These are phyloP conservation scores for Apaloderma vittatum DNA, from an alignment of 2,113 vertebrate species.

Conservation along the genomic window DNA sequence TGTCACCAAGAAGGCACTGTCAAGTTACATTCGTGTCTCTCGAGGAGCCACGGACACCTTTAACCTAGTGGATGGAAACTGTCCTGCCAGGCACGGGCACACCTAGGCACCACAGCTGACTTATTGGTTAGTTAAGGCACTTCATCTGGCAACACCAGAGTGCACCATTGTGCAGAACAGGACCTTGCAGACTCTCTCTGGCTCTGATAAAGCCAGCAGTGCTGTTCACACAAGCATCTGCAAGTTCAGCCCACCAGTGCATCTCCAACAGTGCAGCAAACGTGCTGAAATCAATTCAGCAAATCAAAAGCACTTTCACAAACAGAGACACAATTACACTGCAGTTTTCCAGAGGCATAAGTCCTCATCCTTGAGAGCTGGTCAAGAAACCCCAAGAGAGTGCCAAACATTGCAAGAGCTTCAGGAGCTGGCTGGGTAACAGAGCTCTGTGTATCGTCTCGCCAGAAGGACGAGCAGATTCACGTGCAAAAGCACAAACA, in stretches of 20 bases:
- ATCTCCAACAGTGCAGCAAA: not conserved
- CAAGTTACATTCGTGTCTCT: not conserved
- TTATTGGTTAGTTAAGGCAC: not conserved
- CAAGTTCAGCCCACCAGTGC: not conserved
- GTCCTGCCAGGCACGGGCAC: not conserved
- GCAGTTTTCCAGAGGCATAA: not conserved
- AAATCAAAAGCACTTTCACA: not conserved
- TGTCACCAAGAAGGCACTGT: not conserved
- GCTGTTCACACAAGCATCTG: not conserved
- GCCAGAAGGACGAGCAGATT: not conserved
- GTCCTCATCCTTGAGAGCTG: not conserved
- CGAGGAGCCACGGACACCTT: not conserved
- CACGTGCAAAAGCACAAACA: not conserved
- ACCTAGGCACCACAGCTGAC: not conserved
- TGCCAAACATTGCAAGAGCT: not conserved
- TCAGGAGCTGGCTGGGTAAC: not conserved
- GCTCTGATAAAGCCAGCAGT: not conserved
- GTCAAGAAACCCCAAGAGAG: not conserved
- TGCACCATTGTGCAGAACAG: not conserved
- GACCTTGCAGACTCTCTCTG: not conserved
- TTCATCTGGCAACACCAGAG: not conserved
- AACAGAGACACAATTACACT: not conserved
- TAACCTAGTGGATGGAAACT: accelerated
- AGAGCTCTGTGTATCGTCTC: not conserved
- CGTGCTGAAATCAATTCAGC: not conserved